These are phyloP conservation scores for Calyptomena viridis DNA, from an alignment of 2,113 vertebrate species.

Conservation along the genomic window DNA sequence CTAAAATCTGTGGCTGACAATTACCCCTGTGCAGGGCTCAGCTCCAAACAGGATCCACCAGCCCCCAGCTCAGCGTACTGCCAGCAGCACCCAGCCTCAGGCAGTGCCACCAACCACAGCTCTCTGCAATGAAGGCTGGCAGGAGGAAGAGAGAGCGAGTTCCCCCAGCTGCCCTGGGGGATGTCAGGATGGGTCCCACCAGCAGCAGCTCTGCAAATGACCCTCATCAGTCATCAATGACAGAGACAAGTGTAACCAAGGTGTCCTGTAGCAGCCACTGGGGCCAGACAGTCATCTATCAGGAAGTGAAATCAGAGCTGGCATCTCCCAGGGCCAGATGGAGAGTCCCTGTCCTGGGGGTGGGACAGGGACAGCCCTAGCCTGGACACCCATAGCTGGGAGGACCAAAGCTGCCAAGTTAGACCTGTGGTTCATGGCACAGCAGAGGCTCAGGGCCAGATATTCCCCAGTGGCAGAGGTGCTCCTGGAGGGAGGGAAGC, in stretches of 20 bases:
- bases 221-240: conserved; percentile 11
- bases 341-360: background rate
- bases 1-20: background rate
- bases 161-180: rapidly evolving
- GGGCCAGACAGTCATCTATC: conserved; percentile 15
- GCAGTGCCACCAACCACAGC: background rate
- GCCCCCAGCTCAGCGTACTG: background rate
- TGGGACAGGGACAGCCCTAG: background rate
- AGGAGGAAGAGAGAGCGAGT: background rate
- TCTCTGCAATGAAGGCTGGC: background rate
- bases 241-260: background rate
- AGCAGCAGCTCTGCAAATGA: conserved; percentile 12
- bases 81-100: rapidly evolving
- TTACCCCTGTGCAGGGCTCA: background rate
- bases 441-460: background rate
- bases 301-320: conserved; percentile 17
- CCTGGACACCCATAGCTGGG: background rate
- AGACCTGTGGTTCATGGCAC: background rate
- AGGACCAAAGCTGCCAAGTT: background rate
- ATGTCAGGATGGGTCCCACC: background rate
- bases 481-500: background rate
- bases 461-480: background rate
- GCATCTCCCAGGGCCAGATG: background rate
- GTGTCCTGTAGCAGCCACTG: background rate
- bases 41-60: background rate